These are phyloP conservation scores for Oophaga pumilio DNA, from an alignment of 2,113 vertebrate genomes.

Conservation along the genomic window DNA sequence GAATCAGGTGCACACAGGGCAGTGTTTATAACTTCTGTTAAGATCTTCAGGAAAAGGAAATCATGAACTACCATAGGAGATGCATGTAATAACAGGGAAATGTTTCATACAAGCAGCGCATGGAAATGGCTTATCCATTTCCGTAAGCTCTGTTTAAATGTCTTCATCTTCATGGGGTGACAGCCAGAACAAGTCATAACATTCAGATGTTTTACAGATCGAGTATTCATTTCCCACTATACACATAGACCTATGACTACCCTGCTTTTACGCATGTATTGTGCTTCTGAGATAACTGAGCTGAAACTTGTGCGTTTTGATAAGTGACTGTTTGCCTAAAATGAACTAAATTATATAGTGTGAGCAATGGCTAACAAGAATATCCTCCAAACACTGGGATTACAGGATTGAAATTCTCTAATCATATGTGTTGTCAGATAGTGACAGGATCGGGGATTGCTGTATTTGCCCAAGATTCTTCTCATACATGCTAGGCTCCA, in stretches of 20 bases:
- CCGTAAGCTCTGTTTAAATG: slow-evolving; percentile 20
- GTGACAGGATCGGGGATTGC: too few relatives aligned
- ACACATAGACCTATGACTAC: background rate
- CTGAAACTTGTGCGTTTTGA: background rate
- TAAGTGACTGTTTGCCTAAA: background rate
- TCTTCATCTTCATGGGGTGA: slow-evolving; percentile 43
- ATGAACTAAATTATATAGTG: background rate
- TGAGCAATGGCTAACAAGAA: background rate
- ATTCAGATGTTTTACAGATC: slow-evolving; percentile 49
- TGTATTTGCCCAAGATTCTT: too few relatives aligned
- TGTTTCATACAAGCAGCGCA: background rate
- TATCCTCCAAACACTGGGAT: background rate
- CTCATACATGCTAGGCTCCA: too few relatives aligned
- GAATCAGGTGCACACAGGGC: background rate
- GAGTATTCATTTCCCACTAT: background rate
- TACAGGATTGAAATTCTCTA: background rate
- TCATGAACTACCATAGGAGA: background rate
- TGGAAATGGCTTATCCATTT: slow-evolving; percentile 31
- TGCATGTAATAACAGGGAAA: slow-evolving; percentile 22
- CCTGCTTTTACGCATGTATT: background rate
- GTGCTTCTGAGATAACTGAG: background rate
- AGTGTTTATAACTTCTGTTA: background rate
- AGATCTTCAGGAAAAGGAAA: slow-evolving; percentile 6
- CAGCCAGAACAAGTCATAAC: slow-evolving; percentile 48
- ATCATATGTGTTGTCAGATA: too few relatives aligned